phyloP scores from a whole-genome alignment of 1,140 invertebrate genomes.

The Bombus impatiens region DNA sequence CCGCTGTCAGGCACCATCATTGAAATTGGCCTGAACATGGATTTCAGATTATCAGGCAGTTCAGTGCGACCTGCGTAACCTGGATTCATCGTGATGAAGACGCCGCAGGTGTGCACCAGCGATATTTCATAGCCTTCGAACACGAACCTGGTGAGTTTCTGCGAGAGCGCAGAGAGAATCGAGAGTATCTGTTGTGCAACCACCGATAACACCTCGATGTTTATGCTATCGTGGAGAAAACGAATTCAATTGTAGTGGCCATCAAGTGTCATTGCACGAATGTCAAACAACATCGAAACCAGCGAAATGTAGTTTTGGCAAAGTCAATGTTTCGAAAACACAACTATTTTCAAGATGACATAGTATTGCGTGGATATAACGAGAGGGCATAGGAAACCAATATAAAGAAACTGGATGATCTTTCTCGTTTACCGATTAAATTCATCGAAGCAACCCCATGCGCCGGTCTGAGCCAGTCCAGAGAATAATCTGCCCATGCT shows the following conservation, averaged over 20 bases:
- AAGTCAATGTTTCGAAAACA: no score
- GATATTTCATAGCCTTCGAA: constrained; percentile 92
- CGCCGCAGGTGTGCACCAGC: constrained; percentile 89
- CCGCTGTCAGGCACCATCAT: constrained; percentile 97
- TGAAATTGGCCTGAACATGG: constrained; percentile 95
- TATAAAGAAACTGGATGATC: background rate
- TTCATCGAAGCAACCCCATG: constrained; percentile 95
- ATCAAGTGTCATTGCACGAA: no score
- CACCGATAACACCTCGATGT: constrained; percentile 94
- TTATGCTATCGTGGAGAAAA: constrained; percentile 84
- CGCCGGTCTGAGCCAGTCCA: constrained; percentile 89
- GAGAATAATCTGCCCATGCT: constrained; percentile 90
- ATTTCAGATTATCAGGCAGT: constrained; percentile 95
- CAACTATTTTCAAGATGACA: no score
- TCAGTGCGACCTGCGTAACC: constrained; percentile 95
- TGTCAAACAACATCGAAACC: no score
- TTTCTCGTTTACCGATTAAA: constrained; percentile 85
- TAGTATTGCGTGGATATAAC: no score
- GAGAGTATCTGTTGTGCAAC: constrained; percentile 92
- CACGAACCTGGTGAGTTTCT: constrained; percentile 86
- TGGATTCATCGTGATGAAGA: constrained; percentile 97
- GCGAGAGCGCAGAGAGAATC: constrained; percentile 87
- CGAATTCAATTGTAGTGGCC: background rate
- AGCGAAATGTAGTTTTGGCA: no score
- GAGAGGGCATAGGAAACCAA: background rate